Evolutionary conservation across 2,797 vertebrate species (phyloP).

Genomic region (Leptodactylus fallax): DNA sequence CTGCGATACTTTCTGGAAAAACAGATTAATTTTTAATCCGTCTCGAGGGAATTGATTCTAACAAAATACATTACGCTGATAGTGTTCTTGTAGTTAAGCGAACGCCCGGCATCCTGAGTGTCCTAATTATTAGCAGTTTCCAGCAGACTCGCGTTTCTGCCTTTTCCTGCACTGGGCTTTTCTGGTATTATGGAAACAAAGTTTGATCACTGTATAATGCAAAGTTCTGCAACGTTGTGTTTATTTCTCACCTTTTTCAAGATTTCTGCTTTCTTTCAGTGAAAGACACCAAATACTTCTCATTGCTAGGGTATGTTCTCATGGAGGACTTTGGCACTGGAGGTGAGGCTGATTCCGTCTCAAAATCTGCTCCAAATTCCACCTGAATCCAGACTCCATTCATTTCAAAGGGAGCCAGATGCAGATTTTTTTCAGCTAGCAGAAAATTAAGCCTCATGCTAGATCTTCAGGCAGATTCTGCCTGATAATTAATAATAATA

Average conservation of each 20-base stretch:
- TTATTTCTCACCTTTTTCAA: not conserved
- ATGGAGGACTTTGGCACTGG: no score
- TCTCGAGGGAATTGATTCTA: constrained; percentile 57
- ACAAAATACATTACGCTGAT: constrained; percentile 36
- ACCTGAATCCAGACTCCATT: no score
- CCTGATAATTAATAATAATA: no score
- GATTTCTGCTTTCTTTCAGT: not conserved
- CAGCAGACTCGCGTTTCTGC: not conserved
- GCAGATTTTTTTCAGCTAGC: no score
- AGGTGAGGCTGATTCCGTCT: no score
- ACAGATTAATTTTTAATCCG: constrained; percentile 64
- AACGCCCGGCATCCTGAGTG: not conserved
- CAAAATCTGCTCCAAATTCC: no score
- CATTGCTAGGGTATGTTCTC: no score
- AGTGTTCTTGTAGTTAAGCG: constrained; percentile 11
- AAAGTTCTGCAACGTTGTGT: not conserved
- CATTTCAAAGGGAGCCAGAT: no score
- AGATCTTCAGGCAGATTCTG: no score
- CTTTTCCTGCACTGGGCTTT: not conserved
- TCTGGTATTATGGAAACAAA: no score
- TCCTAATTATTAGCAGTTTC: not conserved
- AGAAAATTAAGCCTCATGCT: no score
- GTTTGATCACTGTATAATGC: not conserved
- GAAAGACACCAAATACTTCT: not conserved
- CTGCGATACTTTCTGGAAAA: constrained; percentile 59